Evolutionary conservation across 2,113 vertebrate genomes (phyloP).

Genomic region (Panthera tigris): DNA sequence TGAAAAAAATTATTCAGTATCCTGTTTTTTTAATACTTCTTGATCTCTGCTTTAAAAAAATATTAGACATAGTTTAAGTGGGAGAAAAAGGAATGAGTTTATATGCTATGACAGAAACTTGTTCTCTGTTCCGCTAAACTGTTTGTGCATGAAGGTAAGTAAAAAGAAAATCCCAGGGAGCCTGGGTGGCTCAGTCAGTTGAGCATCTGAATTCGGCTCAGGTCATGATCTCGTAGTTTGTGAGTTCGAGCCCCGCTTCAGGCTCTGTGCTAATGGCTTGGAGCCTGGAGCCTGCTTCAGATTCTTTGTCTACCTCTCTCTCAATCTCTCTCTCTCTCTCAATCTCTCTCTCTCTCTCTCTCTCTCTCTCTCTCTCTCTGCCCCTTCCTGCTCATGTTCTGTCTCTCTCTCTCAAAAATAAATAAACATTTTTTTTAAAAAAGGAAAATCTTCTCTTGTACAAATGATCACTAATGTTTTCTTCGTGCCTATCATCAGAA

Average conservation of each 20-base stretch:
- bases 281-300: too few relatives aligned
- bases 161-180: background rate
- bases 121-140: constrained; percentile 1
- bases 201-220: too few relatives aligned
- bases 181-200: too few relatives aligned
- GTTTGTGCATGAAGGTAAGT: background rate
- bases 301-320: too few relatives aligned
- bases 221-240: too few relatives aligned
- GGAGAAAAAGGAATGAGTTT: background rate
- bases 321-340: too few relatives aligned
- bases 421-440: background rate
- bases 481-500: background rate
- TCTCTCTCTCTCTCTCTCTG: too few relatives aligned
- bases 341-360: too few relatives aligned
- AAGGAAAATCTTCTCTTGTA: constrained; percentile 5
- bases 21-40: background rate
- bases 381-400: too few relatives aligned
- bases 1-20: background rate
- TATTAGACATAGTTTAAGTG: constrained; percentile 26
- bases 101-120: background rate
- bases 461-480: background rate
- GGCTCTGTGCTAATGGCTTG: too few relatives aligned
- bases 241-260: too few relatives aligned
- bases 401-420: too few relatives aligned
- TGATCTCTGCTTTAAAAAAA: background rate